These are phyloP conservation scores for Scarus forsteni DNA, from an alignment of 2,797 vertebrate genomes.

Conservation along the genomic window DNA sequence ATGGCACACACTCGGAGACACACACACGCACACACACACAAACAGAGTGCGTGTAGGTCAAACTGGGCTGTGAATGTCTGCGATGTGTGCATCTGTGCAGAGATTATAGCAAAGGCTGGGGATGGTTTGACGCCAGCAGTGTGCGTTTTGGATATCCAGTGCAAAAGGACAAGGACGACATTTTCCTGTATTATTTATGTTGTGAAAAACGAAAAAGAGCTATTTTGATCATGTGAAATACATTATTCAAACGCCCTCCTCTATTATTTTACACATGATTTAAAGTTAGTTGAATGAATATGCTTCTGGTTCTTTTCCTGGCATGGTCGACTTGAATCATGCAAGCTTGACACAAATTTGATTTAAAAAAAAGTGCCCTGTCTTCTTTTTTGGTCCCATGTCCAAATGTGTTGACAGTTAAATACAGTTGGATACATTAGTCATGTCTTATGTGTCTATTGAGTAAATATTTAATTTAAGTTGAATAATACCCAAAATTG, in stretches of 20 bases:
- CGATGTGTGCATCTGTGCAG: conserved; percentile 1
- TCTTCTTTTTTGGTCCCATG: too few relatives aligned
- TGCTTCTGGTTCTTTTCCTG: too few relatives aligned
- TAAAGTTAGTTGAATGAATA: not conserved
- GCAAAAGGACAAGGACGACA: not conserved
- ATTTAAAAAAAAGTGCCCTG: too few relatives aligned
- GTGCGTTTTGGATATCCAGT: not conserved
- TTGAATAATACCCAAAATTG: too few relatives aligned
- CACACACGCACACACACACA: too few relatives aligned
- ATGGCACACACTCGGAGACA: not conserved
- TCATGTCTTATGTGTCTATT: too few relatives aligned
- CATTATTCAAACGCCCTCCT: not conserved
- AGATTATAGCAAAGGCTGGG: conserved; percentile 18
- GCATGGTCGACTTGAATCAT: not conserved
- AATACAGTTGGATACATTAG: too few relatives aligned
- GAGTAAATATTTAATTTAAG: too few relatives aligned
- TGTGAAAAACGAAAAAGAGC: not conserved
- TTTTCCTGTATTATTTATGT: not conserved
- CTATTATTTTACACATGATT: not conserved
- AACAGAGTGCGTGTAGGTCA: not conserved
- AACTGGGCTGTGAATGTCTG: not conserved
- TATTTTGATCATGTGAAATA: not conserved
- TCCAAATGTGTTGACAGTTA: too few relatives aligned
- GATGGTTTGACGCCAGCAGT: conserved; percentile 10
- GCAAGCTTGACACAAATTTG: too few relatives aligned